Evolutionary conservation across 1,140 invertebrate species (phyloP).

Genomic region (Idris sp.): DNA sequence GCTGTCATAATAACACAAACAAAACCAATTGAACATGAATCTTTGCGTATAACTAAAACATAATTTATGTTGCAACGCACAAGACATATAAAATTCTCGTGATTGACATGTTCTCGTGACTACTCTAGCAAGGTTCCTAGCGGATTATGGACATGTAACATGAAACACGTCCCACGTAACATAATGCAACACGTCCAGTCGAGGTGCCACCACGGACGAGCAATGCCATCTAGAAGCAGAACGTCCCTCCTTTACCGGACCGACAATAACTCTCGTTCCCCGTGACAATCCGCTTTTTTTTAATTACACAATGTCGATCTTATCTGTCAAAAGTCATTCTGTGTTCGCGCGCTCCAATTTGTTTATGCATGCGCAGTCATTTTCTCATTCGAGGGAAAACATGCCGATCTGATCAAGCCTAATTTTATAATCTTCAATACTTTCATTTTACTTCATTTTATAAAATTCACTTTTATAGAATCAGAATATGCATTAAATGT

Average conservation of each 20-base stretch:
- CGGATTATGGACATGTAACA: conserved; percentile 51
- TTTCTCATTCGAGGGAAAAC: too few species aligned
- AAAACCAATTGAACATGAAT: conserved; percentile 21
- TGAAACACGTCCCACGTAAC: conserved; percentile 44
- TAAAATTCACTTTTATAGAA: too few species aligned
- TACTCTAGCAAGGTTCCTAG: conserved; percentile 12
- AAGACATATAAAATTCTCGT: conserved; percentile 35
- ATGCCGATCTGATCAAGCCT: too few species aligned
- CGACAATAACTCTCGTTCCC: conserved; percentile 34
- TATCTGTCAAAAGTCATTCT: conserved; percentile 21
- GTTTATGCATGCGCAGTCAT: conserved; percentile 31
- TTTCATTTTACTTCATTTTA: too few species aligned
- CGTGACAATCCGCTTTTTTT: conserved; percentile 44
- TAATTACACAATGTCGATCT: conserved; percentile 34
- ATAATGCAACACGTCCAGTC: conserved; percentile 38
- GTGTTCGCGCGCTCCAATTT: conserved; percentile 16
- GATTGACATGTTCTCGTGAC: conserved; percentile 50
- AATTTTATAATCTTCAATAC: too few species aligned
- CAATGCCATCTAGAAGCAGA: conserved; percentile 27
- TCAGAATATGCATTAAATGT: too few species aligned
- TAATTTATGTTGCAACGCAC: conserved; percentile 35
- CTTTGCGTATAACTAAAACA: conserved; percentile 11
- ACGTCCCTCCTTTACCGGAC: conserved; percentile 21
- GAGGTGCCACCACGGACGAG: conserved; percentile 30
- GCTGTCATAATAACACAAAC: conserved; percentile 14